phyloP scores from a whole-genome alignment of 2,113 vertebrate species.

The Pygoscelis antarcticus region DNA sequence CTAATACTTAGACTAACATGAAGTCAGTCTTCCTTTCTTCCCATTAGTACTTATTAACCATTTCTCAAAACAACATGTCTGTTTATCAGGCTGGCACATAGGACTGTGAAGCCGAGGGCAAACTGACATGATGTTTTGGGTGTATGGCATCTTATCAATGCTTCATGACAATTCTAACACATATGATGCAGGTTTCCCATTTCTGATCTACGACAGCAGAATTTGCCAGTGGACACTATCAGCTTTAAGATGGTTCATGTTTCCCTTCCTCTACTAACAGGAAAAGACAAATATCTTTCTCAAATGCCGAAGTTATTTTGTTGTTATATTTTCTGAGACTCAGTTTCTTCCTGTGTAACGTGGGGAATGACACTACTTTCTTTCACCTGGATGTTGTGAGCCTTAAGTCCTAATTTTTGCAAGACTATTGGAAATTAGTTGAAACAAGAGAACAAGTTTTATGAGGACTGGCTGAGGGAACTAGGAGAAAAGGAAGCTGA shows the following conservation, averaged over 20 bases:
- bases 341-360: neutral
- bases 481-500: neutral
- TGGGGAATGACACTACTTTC: neutral
- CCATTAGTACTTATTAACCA: neutral
- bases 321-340: neutral
- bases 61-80: neutral
- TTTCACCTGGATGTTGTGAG: neutral
- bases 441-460: neutral
- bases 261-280: neutral
- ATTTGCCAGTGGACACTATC: neutral
- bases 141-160: neutral
- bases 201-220: neutral
- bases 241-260: neutral
- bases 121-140: neutral
- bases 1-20: neutral
- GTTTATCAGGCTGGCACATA: neutral
- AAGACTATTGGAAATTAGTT: neutral
- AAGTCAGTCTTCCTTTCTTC: neutral
- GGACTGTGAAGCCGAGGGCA: neutral
- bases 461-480: rapidly evolving
- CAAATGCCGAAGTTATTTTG: neutral
- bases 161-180: neutral
- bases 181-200: neutral
- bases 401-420: neutral
- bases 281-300: neutral